These are phyloP conservation scores for Muricea muricata DNA, from an alignment of 92 coral and sea anemone genomes.

Conservation along the genomic window DNA sequence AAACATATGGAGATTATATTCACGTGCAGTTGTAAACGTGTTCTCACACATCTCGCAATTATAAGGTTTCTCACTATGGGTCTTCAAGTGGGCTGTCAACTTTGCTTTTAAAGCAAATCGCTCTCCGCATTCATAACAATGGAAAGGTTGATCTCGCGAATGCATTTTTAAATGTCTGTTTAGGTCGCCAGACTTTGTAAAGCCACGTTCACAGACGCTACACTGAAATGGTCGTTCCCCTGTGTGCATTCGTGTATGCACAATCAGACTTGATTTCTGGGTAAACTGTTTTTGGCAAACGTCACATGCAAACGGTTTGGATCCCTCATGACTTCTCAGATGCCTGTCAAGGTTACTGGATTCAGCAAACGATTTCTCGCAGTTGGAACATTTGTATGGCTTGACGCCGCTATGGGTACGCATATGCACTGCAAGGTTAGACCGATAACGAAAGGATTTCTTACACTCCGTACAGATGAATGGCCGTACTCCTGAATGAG, in stretches of 20 bases:
- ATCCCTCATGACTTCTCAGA: conserved; percentile 39
- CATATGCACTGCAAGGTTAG: conserved; percentile 34
- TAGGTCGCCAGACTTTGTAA: conserved; percentile 38
- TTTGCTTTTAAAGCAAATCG: conserved; percentile 24
- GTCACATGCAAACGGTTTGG: conserved; percentile 36
- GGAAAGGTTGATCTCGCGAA: conserved; percentile 31
- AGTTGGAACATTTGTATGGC: conserved; percentile 34
- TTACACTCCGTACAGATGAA: conserved; percentile 26
- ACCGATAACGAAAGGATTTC: conserved; percentile 31
- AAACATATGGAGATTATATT: conserved; percentile 24
- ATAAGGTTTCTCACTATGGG: conserved; percentile 43
- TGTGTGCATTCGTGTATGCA: conserved; percentile 30
- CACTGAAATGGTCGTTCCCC: conserved; percentile 45
- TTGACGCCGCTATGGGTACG: conserved; percentile 32
- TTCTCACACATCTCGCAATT: conserved; percentile 13
- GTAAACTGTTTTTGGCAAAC: conserved; percentile 40
- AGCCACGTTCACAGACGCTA: conserved; percentile 29
- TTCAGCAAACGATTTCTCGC: conserved; percentile 31
- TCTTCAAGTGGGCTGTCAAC: conserved; percentile 36
- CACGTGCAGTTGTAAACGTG: conserved; percentile 31
- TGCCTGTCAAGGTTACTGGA: conserved; percentile 41
- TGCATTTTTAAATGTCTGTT: conserved; percentile 30
- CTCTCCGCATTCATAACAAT: conserved; percentile 40
- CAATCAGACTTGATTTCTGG: conserved; percentile 36
- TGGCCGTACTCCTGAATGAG: conserved; percentile 37